Evolutionary conservation across 2,888 invertebrate species (phyloP).

Genomic region (Tinea pellionella): DNA sequence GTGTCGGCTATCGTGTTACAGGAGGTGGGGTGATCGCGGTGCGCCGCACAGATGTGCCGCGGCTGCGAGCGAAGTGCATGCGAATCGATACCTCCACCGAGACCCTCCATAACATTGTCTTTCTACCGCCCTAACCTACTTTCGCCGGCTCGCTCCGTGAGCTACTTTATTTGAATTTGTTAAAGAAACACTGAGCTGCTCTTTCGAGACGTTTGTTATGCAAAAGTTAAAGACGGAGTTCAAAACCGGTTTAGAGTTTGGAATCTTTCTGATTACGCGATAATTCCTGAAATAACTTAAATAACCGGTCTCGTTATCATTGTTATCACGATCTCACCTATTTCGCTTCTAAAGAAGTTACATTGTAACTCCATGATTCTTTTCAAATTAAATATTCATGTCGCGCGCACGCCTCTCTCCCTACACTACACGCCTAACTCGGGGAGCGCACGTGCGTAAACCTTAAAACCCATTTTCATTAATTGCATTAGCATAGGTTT

Average conservation of each 20-base stretch:
- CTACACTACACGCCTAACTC: neutral
- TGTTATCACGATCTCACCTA: neutral
- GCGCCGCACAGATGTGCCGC: constrained; percentile 28
- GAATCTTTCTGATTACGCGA: neutral
- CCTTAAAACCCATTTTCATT: constrained; percentile 2
- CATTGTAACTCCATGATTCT: neutral
- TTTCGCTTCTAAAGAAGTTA: neutral
- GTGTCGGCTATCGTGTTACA: constrained; percentile 55
- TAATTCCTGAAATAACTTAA: neutral
- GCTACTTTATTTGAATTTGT: constrained; percentile 21
- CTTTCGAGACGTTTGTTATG: constrained; percentile 11
- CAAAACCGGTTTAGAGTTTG: neutral
- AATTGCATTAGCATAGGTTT: constrained; percentile 8
- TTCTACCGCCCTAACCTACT: constrained; percentile 57
- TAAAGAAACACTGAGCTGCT: constrained; percentile 12
- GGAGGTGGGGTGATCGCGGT: constrained; percentile 35
- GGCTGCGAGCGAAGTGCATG: constrained; percentile 48
- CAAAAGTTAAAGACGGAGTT: constrained; percentile 10
- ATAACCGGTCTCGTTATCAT: neutral
- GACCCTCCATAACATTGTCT: constrained; percentile 51
- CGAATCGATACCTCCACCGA: constrained; percentile 56
- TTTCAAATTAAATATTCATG: neutral
- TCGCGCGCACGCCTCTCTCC: neutral
- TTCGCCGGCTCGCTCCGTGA: constrained; percentile 23
- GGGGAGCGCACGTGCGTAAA: neutral